Base-by-base conservation (phyloP, 2,888 invertebrate genomes). In the Amphipoea oculea region DNA sequence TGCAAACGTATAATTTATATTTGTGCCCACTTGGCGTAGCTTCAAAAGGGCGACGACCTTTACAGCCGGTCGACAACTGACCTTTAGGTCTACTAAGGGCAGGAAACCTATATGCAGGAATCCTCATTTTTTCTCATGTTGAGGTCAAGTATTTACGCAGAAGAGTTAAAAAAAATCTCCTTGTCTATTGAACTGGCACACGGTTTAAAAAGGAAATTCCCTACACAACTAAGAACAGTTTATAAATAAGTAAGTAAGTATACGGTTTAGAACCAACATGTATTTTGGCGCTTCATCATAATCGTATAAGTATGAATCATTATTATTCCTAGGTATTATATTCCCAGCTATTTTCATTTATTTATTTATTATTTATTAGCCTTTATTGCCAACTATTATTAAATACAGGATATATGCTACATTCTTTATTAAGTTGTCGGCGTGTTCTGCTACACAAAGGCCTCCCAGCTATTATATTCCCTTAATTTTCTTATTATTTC, bases 21-120 rank as follows among this genome's bases (percentile, higher is more conserved):
- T 89, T 85, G 87, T 82, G 82, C 79, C 87, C 84, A 84, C 86
- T 79, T 87, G 87, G 86, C 84, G 86, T 85, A 90, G 88, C 89
- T 84, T 86, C 89, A 92, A 91, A 91, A 91, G 95, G 93, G 93
- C 94, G 92, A 92, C 90, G 94, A 94, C 94, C 95, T 94, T 93
- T 91, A 86, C 87, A 90, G 91, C 88, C 91, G 92, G 93, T 92
- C 92, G 92, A 92, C 95, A 94, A 94, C 92, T 96, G 94, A 96
- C 96, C 96, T 96, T 96, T 96, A 92, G 85, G 86, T 90, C 86
- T 88, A 89, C 89, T 88, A 84, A 82, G 83, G 88, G 87, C 86
- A 88, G 88, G 87, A 87, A 90, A 88, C 86, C 86, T 83, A 90
- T 83, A 78, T 84, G 73, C 63, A 71, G 62, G 78, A 83, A 83